Percentiles rank a stretch among this genome's conserved stretches.
phyloP scores from a whole-genome alignment of 2,113 vertebrate genomes.

The Callipepla squamata region DNA sequence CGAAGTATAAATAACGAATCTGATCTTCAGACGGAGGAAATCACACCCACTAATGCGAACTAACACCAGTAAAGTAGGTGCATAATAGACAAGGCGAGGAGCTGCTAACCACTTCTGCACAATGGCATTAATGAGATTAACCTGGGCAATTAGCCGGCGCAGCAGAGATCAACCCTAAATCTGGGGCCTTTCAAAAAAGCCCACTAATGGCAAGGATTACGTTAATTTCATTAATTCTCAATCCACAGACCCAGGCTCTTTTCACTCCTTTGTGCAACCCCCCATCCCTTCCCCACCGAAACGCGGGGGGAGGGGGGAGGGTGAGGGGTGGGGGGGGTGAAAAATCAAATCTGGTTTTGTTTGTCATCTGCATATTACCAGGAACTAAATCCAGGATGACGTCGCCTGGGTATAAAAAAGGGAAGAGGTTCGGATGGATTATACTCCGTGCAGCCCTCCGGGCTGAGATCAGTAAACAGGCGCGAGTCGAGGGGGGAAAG shows the following conservation, averaged over 20 bases:
- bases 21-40: slow-evolving; percentile 70
- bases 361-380: slow-evolving; percentile 84
- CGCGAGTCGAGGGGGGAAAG: slow-evolving; percentile 70
- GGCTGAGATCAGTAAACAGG: slow-evolving; percentile 64
- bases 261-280: slow-evolving; percentile 71
- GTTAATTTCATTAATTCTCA: slow-evolving; percentile 95
- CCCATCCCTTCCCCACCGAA: slow-evolving; percentile 38
- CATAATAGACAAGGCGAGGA: slow-evolving; percentile 55
- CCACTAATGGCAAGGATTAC: slow-evolving; percentile 86
- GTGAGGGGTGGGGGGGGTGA: neutral
- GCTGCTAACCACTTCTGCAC: slow-evolving; percentile 75
- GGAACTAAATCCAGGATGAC: slow-evolving; percentile 87
- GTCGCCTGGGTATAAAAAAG: slow-evolving; percentile 92
- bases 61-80: slow-evolving; percentile 64
- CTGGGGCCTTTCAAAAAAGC: slow-evolving; percentile 60
- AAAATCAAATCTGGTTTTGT: slow-evolving; percentile 81
- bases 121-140: slow-evolving; percentile 90
- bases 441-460: slow-evolving; percentile 75
- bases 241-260: slow-evolving; percentile 83
- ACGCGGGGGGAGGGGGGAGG: neutral
- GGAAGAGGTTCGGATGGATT: slow-evolving; percentile 79
- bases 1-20: slow-evolving; percentile 56
- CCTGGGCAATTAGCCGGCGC: slow-evolving; percentile 78
- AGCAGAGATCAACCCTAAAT: slow-evolving; percentile 62
- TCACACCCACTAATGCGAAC: slow-evolving; percentile 71